Conservation (phyloP, 2,888 invertebrate species). For the Noctua comes region DNA sequence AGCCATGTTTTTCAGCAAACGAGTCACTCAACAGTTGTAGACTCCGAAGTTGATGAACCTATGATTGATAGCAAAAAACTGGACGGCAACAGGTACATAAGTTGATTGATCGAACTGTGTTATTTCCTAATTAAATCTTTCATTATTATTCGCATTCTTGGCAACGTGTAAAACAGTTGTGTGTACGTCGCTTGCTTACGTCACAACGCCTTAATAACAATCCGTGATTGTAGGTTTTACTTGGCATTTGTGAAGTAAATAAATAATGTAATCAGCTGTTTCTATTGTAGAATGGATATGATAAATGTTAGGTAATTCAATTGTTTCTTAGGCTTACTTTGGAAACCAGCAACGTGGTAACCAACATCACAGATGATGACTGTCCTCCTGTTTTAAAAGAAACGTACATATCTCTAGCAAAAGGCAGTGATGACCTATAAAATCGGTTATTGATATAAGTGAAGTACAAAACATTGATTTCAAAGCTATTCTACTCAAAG, state of each 20-base stretch:
- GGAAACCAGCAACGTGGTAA: neutral
- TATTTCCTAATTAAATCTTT: constrained; percentile 37
- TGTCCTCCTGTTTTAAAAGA: neutral
- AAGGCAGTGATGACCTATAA: neutral
- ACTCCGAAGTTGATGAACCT: neutral
- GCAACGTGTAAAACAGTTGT: constrained; percentile 30
- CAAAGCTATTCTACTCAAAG: neutral
- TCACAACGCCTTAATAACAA: constrained; percentile 38
- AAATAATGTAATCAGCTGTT: constrained; percentile 28
- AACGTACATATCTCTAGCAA: neutral
- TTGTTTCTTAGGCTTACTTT: neutral
- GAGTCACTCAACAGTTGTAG: constrained; percentile 3
- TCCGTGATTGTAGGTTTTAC: constrained; percentile 17
- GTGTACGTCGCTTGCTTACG: constrained; percentile 29
- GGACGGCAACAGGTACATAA: neutral
- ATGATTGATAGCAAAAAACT: constrained; percentile 13
- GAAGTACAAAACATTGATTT: neutral
- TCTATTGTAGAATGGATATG: neutral
- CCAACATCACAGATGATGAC: neutral
- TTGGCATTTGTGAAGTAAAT: constrained; percentile 27
- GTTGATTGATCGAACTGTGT: constrained; percentile 38
- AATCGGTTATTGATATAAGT: neutral
- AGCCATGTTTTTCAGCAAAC: neutral
- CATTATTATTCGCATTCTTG: constrained; percentile 47
- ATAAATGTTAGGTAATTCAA: neutral